phyloP scores from a whole-genome alignment of 2,797 vertebrate species.

The Scarus forsteni region DNA sequence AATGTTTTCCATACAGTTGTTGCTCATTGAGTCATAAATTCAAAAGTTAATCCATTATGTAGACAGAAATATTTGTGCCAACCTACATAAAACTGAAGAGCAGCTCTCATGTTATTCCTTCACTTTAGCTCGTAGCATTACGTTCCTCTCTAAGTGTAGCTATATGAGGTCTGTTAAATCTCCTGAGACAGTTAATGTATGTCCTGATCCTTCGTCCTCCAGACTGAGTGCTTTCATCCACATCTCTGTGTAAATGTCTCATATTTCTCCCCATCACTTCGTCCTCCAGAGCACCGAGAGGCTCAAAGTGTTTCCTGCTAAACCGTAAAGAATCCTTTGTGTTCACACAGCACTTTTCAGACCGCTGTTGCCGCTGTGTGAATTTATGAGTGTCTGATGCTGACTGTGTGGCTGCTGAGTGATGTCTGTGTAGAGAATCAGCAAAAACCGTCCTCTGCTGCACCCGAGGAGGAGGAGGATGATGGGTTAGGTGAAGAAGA shows the following conservation, averaged over 20 bases:
- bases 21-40: too few relatives aligned
- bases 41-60: too few relatives aligned
- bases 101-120: neutral
- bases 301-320: conserved; percentile 27
- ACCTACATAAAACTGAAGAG: neutral
- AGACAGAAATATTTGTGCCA: too few relatives aligned
- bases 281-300: conserved; percentile 2
- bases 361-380: neutral
- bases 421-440: conserved; percentile 46
- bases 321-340: conserved; percentile 30
- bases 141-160: neutral
- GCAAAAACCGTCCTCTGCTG: neutral
- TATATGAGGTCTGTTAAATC: conserved; percentile 29
- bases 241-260: conserved; percentile 12
- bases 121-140: neutral
- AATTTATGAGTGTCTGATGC: conserved; percentile 23
- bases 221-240: conserved; percentile 30
- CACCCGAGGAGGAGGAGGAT: conserved; percentile 39
- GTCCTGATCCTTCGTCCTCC: conserved; percentile 10
- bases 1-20: too few relatives aligned
- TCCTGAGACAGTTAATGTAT: conserved; percentile 34
- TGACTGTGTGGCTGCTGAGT: conserved; percentile 31
- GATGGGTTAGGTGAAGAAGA: conserved; percentile 48
- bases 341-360: conserved; percentile 15
- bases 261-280: conserved; percentile 20